Evolutionary conservation across 1,140 invertebrate genomes (phyloP).

Genomic region (Marisa cornuarietis): DNA sequence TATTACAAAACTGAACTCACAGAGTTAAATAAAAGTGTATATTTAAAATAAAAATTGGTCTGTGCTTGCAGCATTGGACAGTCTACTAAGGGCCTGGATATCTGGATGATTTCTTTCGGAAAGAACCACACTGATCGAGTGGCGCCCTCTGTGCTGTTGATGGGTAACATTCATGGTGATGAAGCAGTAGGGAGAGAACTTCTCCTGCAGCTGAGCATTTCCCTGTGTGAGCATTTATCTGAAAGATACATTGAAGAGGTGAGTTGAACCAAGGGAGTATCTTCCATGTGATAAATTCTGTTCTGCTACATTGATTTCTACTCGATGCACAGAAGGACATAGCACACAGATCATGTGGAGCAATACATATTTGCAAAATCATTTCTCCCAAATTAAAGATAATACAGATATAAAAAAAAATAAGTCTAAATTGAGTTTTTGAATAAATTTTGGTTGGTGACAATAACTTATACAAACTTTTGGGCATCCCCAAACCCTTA

Average conservation of each 20-base stretch:
- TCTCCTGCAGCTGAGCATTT: conserved; percentile 69
- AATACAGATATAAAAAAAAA: too few relatives aligned
- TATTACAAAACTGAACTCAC: not conserved
- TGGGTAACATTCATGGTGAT: conserved; percentile 90
- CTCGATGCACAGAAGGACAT: not conserved
- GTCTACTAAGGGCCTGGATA: conserved; percentile 74
- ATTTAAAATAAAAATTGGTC: too few relatives aligned
- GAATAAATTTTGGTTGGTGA: not conserved
- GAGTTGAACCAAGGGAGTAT: not conserved
- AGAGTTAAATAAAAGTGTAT: too few relatives aligned
- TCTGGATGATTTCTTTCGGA: conserved; percentile 93
- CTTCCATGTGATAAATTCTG: not conserved
- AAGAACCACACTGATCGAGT: conserved; percentile 68
- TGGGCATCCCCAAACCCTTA: not conserved
- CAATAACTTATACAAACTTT: not conserved
- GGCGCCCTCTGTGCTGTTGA: conserved; percentile 75
- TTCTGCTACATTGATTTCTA: not conserved
- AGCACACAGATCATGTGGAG: not conserved
- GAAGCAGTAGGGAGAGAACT: conserved; percentile 86
- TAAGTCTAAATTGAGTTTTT: not conserved
- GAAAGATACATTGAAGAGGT: conserved; percentile 49
- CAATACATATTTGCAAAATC: not conserved
- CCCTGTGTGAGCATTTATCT: conserved; percentile 76
- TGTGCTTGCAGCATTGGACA: conserved; percentile 46
- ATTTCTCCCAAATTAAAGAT: too few relatives aligned